These are phyloP conservation scores for Myotis daubentonii DNA, from an alignment of 2,797 vertebrate species.

Conservation along the genomic window DNA sequence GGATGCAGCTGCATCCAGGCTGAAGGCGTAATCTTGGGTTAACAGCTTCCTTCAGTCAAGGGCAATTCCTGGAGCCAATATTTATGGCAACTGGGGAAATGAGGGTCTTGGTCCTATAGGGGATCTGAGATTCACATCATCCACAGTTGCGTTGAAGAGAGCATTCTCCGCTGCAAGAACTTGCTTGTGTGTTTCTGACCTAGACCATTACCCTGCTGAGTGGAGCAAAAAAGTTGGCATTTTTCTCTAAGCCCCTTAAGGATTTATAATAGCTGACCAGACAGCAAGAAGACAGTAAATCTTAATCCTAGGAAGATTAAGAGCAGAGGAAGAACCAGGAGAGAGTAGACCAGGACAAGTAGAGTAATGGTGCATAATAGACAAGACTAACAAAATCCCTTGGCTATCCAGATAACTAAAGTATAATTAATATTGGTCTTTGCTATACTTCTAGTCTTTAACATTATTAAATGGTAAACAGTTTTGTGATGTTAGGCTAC, in stretches of 20 bases:
- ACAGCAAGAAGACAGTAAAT: not conserved
- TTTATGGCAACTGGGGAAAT: not conserved
- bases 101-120: not conserved
- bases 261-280: not conserved
- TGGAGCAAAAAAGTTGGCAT: not conserved
- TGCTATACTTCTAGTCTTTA: not conserved
- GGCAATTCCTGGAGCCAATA: not conserved
- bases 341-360: not conserved
- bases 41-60: not conserved
- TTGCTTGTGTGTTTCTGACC: not conserved
- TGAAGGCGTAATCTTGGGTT: not conserved
- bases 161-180: rapidly evolving
- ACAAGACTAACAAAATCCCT: not conserved
- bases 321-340: not conserved
- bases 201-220: not conserved
- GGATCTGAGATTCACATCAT: not conserved
- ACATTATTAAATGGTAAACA: not conserved
- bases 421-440: not conserved
- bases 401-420: not conserved
- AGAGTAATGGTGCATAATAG: not conserved
- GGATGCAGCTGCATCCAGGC: not conserved
- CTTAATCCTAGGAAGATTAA: not conserved
- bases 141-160: not conserved
- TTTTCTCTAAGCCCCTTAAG: not conserved
- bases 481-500: not conserved